Base-by-base conservation (phyloP, 2,113 vertebrate genomes). In the Peromyscus californicus region DNA sequence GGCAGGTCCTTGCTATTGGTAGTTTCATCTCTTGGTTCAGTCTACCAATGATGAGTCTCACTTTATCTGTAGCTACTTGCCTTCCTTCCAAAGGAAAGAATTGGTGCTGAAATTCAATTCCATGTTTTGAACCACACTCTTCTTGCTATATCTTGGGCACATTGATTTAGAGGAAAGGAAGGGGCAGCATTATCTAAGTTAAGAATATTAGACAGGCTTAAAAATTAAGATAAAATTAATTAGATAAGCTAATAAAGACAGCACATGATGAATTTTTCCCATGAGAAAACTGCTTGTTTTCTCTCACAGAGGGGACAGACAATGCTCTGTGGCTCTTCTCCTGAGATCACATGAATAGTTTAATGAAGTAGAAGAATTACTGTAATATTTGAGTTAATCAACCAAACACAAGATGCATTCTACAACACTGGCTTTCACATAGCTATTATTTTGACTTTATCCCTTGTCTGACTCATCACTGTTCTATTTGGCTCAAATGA, bases 241-340 rank as follows among this genome's bases (percentile, higher is more conserved):
- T 36, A 33, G 31, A 21, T 39, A 13, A 6, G 6, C 48, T 26
- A 31, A 1, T 29, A 2, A 0, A 3, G 4, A 39, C 3, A 5
- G 3, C 3, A 22, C 8, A 1, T 8, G 1, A 70, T 31, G 2
- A 59, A 5, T 26, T 48, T 36, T 7, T 0, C 4, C 21, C 75
- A 29, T 63, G 33, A 31, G 29, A 7, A 75, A 45, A 9, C 10
- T 26, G 22, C 24, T 45, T 69, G 39, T 70, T 75, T 76, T 48
- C 74, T 26, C 2, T 54, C 24, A 0, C 7, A n/a, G 31, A 5
- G 17, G 33, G 61, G 19, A 26, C 21, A 70, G 11, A 11, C n/a
- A 87, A 4, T 0, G 6, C 0, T 13, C 63, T 26, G 1, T 22
- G 57, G 19, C 15, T 17, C 42, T 26, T 67, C 31, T 33, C 31